These are phyloP conservation scores for Patiria pectinifera DNA, from an alignment of 53 echinoderm and acorn worm genomes.

Conservation along the genomic window DNA sequence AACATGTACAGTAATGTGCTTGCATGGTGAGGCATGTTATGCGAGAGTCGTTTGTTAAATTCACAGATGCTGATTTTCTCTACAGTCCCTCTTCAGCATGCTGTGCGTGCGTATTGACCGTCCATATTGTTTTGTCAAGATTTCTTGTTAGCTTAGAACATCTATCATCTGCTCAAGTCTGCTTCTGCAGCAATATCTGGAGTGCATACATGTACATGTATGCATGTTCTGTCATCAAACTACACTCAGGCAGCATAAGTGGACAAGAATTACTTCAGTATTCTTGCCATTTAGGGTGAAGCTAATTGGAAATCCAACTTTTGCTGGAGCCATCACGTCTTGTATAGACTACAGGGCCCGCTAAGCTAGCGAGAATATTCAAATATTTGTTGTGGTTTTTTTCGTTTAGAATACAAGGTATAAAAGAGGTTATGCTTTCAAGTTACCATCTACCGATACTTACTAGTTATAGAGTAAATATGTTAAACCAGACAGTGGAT, in stretches of 20 bases:
- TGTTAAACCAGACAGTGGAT: too few species aligned
- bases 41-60: background rate
- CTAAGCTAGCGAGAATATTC: background rate
- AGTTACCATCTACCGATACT: too few species aligned
- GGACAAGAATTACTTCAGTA: too few species aligned
- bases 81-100: constrained; percentile 8
- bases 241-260: too few species aligned
- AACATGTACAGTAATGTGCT: background rate
- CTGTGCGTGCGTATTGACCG: constrained; percentile 33
- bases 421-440: background rate
- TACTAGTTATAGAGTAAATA: too few species aligned
- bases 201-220: background rate
- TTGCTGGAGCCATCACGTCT: background rate
- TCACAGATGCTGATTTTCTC: background rate
- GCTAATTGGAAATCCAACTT: background rate
- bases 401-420: background rate
- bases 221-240: too few species aligned
- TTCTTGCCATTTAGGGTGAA: background rate
- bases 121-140: background rate
- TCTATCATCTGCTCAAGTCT: background rate
- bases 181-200: background rate
- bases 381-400: background rate
- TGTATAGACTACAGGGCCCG: background rate
- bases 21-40: background rate
- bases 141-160: background rate